Evolutionary conservation across 1,140 invertebrate species (phyloP), one percentile per base, ranked within the genome.

Genomic region (Teleogryllus occipitalis): DNA sequence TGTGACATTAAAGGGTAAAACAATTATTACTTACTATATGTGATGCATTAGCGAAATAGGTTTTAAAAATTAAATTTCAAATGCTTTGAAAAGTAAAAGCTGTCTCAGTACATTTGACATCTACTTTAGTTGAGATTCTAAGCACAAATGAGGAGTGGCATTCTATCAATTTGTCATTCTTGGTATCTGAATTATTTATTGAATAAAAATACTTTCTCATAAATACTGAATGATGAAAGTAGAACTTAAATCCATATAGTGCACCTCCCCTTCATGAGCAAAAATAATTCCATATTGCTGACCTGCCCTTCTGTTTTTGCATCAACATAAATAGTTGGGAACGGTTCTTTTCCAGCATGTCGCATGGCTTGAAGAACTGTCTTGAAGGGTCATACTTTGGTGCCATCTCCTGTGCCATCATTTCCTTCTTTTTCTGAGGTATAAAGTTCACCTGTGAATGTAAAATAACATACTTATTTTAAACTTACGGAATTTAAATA

Each of bases 321-420:
- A 86, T 98, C 96, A 75, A 95, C 94, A 85, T 94, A 97, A 82
- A 99, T 97, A 6, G 89, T 88, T 7, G 97, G 97, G 88, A 94
- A 97, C 81, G 90, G 88, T 85, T 98, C 96, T 82, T 94, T 92
- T 0, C 91, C 93, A 72, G 92, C 92, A 84, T 92, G 88, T 81
- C 91, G 88, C 94, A 99, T 95, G 0, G 97, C 97, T 86, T 92
- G 91, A 21, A 98, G 83, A 78, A 99, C 91, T 10, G 96, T 97
- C 88, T 99, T 98, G 82, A 96, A 97, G 0, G 98, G 98, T 48
- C 95, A 96, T 15, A 85, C 86, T 85, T 95, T 90, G 15, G 92
- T 90, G 8, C 98, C 98, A 90, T 97, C 91, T 15, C 97, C 98
- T 79, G 85, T 88, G 81, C 95, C 92, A 86, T 98, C 97, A 83